Evolutionary conservation across 1,140 invertebrate species (phyloP).

Genomic region (Philotrypesis tridentata): DNA sequence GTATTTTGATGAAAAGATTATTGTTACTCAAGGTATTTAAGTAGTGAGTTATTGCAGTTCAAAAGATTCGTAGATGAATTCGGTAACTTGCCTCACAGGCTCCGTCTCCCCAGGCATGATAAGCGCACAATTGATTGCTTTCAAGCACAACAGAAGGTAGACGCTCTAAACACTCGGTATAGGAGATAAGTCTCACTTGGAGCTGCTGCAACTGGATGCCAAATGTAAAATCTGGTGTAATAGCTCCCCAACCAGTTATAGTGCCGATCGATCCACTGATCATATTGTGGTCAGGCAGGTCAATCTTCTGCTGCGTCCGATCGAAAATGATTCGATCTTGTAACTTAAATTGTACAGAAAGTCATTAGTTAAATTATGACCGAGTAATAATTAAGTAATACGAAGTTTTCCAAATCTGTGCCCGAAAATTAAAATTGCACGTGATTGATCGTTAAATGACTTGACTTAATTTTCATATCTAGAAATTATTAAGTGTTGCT

Average conservation of each 20-base stretch:
- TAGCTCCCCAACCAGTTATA: constrained; percentile 6
- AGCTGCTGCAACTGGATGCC: neutral
- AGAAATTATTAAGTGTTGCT: too few species aligned
- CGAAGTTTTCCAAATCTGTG: too few species aligned
- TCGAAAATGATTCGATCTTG: neutral
- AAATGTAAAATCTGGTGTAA: neutral
- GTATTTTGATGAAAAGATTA: neutral
- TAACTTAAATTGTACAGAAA: too few species aligned
- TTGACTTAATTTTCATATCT: too few species aligned
- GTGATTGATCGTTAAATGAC: too few species aligned
- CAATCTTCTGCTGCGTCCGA: neutral
- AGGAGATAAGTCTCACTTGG: neutral
- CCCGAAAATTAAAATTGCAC: too few species aligned
- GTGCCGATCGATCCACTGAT: neutral
- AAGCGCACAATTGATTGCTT: neutral
- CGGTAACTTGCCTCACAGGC: neutral
- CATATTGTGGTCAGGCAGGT: neutral
- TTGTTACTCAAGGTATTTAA: too few species aligned
- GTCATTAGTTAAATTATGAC: too few species aligned
- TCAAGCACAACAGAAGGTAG: neutral
- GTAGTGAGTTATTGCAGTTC: too few species aligned
- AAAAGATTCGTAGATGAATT: too few species aligned
- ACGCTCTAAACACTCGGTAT: neutral
- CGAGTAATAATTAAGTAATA: too few species aligned
- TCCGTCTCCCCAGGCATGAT: neutral